phyloP scores from a whole-genome alignment of 2,113 vertebrate genomes.

The Carettochelys insculpta region DNA sequence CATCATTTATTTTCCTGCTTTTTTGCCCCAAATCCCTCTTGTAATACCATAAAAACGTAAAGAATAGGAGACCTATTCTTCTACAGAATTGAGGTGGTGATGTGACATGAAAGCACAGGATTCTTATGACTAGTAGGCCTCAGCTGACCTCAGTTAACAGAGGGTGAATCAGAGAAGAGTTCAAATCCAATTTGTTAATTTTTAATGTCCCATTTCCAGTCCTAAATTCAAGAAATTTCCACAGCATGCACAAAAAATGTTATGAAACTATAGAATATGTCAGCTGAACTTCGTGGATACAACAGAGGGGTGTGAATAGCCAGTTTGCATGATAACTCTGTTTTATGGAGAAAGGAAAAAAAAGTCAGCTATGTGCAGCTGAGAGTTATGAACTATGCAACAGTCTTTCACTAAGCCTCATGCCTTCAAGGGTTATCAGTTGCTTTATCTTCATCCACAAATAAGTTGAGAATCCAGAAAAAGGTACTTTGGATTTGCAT shows the following conservation, averaged over 20 bases:
- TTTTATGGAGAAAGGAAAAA: background rate
- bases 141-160: background rate
- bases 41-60: background rate
- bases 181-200: background rate
- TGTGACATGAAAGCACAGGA: background rate
- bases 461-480: background rate
- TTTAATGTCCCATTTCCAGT: background rate
- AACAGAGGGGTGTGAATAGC: background rate
- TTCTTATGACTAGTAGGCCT: background rate
- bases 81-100: no score
- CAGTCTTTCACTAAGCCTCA: background rate
- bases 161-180: background rate
- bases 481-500: background rate
- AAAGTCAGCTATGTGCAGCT: background rate
- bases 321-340: background rate
- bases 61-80: background rate
- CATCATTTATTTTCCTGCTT: background rate
- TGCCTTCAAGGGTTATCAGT: background rate
- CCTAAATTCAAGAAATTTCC: background rate
- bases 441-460: background rate
- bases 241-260: background rate
- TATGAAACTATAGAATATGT: background rate
- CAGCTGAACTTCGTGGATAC: background rate
- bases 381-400: background rate
- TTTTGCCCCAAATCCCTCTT: background rate